Base-by-base conservation (phyloP, 2,797 vertebrate genomes). In the Liasis olivaceus region DNA sequence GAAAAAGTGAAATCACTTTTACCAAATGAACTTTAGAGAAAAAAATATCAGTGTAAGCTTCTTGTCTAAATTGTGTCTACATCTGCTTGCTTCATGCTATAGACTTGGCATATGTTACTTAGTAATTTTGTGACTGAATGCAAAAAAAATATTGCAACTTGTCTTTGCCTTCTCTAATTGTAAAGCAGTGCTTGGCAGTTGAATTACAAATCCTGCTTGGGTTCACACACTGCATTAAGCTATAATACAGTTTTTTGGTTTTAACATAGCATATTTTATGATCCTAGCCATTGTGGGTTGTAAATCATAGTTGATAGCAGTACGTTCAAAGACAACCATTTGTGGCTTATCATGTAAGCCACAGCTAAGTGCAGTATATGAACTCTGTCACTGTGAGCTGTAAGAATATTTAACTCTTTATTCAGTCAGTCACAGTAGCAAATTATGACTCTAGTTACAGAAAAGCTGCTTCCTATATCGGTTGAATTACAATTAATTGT, bases 381-480 rank as follows among this genome's bases (percentile, higher is more conserved):
- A 47, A 81, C 36, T 81, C 72, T 24, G 20, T 81, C 72, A 93
- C 84, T 12, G 87, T 90, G 66, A 89, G 62, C 26, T 84, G 0
- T 0, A 17, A 64, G 56, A 92, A 91, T 22, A 90, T 90, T 72
- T 92, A 94, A 64, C 69, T 84, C 62, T 91, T 90, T 72, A 77
- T 94, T 63, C 66, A 12, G 0, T 31, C 0, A 0, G 14, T 88
- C 54, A 0, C 0, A 20, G 1, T 0, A 24, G 36, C 56, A 62
- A 85, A 14, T 26, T 0, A 26, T 51, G n/a, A 62, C 56, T 51
- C 0, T 26, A n/a, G 58, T 0, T 24, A 28, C 58, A 22, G 66
- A 84, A 58, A 28, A 5, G 4, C 0, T 26, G 59, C 54, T 89
- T 22, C 0, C 3, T 77, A 1, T 91, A 15, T 51, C n/a, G 1